A percentile compares a stretch with the other conserved stretches of the same genome.
Conservation (phyloP, 2,113 vertebrate genomes). For the Fukomys damarensis region DNA sequence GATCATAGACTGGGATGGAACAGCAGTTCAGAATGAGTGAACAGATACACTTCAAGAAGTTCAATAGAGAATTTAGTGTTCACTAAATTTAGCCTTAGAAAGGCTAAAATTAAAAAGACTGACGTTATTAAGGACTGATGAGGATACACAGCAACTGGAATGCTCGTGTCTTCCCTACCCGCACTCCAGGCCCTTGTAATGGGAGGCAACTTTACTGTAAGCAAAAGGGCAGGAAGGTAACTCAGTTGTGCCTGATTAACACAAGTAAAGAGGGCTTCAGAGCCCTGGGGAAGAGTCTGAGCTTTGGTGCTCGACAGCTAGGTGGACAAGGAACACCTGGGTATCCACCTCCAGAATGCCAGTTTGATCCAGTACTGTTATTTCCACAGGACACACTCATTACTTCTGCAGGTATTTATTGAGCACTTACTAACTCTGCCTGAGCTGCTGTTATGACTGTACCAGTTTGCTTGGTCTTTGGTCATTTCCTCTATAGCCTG, state of each 20-base stretch:
- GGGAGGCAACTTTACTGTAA: neutral
- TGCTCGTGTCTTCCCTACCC: rapidly evolving
- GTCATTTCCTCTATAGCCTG: neutral
- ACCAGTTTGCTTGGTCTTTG: neutral
- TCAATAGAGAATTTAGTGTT: neutral
- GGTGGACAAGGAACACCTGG: neutral
- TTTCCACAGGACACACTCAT: neutral
- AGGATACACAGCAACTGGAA: neutral
- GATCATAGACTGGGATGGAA: neutral
- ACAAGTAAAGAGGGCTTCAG: neutral
- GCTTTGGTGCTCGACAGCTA: neutral
- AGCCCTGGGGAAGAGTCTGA: neutral
- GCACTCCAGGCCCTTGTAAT: neutral
- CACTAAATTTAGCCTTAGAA: too few species aligned
- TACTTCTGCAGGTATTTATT: neutral
- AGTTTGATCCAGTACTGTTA: neutral
- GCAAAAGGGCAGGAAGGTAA: neutral
- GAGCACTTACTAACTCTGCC: neutral
- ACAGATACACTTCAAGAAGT: neutral
- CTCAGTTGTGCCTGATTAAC: neutral
- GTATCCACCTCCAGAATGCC: neutral
- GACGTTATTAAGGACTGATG: neutral
- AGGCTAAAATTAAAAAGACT: neutral
- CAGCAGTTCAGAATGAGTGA: neutral
- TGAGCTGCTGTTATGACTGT: neutral